phyloP scores from a whole-genome alignment of 64 coral and sea anemone species.

The Astreopora myriophthalma region DNA sequence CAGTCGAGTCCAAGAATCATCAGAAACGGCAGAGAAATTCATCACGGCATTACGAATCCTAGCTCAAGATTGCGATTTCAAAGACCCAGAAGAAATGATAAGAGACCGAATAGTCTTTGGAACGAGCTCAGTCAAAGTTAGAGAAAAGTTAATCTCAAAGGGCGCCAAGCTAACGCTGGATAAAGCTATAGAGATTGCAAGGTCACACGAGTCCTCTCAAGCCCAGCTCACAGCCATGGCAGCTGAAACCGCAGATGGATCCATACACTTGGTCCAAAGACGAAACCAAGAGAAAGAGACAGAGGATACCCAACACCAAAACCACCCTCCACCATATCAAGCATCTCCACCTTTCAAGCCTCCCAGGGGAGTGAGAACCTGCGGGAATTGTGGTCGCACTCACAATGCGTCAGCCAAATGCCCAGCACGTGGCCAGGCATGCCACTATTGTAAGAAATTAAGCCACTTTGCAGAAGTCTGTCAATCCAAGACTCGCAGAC shows the following conservation, averaged over 20 bases:
- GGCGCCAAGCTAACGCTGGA: constrained; percentile 41
- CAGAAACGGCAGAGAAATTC: constrained; percentile 37
- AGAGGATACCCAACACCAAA: constrained; percentile 40
- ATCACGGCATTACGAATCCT: not conserved
- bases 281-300: not conserved
- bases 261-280: no score
- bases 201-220: constrained; percentile 20
- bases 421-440: constrained; percentile 59
- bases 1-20: not conserved
- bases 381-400: constrained; percentile 46
- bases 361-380: not conserved
- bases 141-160: constrained; percentile 49
- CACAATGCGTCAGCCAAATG: constrained; percentile 24
- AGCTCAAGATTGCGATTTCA: constrained; percentile 38
- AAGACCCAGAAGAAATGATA: constrained; percentile 48
- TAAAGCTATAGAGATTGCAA: constrained; percentile 56
- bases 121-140: constrained; percentile 30
- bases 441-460: constrained; percentile 59
- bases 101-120: constrained; percentile 56
- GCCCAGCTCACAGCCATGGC: constrained; percentile 24
- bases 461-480: no score
- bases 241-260: not conserved
- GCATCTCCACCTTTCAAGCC: no score
- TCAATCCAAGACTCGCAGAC: no score
- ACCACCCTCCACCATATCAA: no score